These are phyloP conservation scores for Monoplex corrugatus DNA, from an alignment of 2,888 invertebrate species.

Conservation along the genomic window DNA sequence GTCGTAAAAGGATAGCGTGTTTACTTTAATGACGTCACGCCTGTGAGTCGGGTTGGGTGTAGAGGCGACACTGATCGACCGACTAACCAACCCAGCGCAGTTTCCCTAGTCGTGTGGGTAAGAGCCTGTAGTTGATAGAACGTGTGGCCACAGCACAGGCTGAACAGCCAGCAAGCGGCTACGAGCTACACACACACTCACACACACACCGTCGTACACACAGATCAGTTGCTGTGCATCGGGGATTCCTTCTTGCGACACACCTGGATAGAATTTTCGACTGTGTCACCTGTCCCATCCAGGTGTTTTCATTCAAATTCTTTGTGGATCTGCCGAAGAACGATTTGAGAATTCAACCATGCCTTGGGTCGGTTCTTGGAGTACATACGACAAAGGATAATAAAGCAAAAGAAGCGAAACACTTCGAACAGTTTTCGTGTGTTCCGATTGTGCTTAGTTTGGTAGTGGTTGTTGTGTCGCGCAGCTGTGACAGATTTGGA, in stretches of 20 bases:
- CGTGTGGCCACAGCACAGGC: too few relatives aligned
- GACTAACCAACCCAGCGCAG: too few relatives aligned
- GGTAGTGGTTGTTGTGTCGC: too few relatives aligned
- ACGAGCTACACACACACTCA: too few relatives aligned
- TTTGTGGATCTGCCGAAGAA: background rate
- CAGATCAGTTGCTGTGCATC: background rate
- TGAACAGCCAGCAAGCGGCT: too few relatives aligned
- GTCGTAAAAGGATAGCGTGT: background rate
- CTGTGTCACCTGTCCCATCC: background rate
- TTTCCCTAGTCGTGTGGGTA: too few relatives aligned
- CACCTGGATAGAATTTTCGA: background rate
- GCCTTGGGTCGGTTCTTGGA: background rate
- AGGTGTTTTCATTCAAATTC: background rate
- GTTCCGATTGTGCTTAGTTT: background rate
- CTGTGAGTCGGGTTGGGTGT: too few relatives aligned
- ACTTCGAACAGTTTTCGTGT: background rate
- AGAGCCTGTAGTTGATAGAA: too few relatives aligned
- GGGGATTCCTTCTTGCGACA: background rate
- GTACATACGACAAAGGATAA: conserved; percentile 32
- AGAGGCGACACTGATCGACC: too few relatives aligned
- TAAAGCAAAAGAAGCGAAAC: background rate
- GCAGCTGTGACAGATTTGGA: too few relatives aligned
- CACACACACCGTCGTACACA: background rate
- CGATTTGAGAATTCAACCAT: background rate
- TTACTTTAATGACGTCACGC: conserved; percentile 24